Evolutionary conservation across 1,140 invertebrate species (phyloP), one percentile per base, ranked within the genome.

Genomic region (Oppia nitens): DNA sequence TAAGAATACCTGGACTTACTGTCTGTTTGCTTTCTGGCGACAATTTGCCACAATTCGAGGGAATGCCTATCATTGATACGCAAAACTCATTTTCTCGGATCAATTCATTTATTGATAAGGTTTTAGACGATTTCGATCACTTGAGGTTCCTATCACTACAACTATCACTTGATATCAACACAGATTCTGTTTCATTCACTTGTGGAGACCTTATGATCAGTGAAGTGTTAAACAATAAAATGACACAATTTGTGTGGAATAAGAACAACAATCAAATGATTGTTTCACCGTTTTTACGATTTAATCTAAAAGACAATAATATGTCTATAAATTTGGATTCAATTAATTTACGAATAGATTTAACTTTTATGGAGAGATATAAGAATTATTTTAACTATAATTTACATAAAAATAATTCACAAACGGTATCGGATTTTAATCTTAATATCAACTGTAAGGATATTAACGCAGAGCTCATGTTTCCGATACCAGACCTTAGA

Each of bases 1-100:
- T 63, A 17, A 63, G 62, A 55, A 11, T 63, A n/a, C 62, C 62
- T 11, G 62, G 62, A 14, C 28, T 63, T 9, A 21, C 27, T 6
- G 11, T 63, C 9, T 63, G 62, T 50, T 23, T 63, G 14, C n/a
- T 63, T 12, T 20, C 25, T 20, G 21, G 11, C 9, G 32, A 59
- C n/a, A 20, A 28, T 26, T n/a, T 47, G 23, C 28, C 51, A 26
- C 0, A n/a, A 9, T 52, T 52, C 20, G 6, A 53, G 24, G 47
- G 47, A 23, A 32, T 47, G 20, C 60, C 59, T 27, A 51, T 25
- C 2, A 25, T 45, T 25, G 48, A 60, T 51, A 45, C 12, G 24
- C 14, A 26, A n/a, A 23, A 25, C 14, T 60, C 53, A 17, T 62
- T 62, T n/a, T 20, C 21, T 47, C 20, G 20, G 17, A 47, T 63